phyloP scores from a whole-genome alignment of 2,888 invertebrate genomes.

The Sinohyriopsis cumingii region DNA sequence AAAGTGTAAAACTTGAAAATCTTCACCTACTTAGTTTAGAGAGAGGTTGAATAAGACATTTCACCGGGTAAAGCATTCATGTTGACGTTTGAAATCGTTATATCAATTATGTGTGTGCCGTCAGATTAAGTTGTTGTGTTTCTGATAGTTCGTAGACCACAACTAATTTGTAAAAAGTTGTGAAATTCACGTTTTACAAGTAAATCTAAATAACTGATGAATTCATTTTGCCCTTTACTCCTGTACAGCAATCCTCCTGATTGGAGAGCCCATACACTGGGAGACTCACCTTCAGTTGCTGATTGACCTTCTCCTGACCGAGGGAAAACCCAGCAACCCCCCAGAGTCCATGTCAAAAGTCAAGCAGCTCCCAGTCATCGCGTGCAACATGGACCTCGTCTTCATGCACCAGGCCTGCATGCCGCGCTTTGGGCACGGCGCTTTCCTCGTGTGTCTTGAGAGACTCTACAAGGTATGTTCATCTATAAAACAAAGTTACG shows the following conservation, averaged over 20 bases:
- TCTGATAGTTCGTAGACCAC: no score
- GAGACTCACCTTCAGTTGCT: constrained; percentile 68
- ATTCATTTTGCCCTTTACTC: not conserved
- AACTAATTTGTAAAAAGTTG: no score
- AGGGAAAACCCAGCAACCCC: constrained; percentile 62
- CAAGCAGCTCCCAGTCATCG: constrained; percentile 67
- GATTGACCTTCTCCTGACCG: constrained; percentile 67
- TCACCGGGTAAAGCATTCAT: no score
- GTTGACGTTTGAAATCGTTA: no score
- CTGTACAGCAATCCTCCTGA: constrained; percentile 60
- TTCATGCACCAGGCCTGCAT: constrained; percentile 70
- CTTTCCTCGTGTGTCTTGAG: constrained; percentile 68
- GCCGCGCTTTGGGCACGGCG: constrained; percentile 70
- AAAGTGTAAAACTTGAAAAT: no score
- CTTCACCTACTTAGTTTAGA: no score
- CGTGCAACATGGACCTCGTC: constrained; percentile 70
- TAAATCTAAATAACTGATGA: no score
- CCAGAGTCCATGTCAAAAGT: constrained; percentile 35
- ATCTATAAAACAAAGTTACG: no score
- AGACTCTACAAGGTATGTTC: constrained; percentile 62
- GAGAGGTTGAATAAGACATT: no score
- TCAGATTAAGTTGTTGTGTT: no score
- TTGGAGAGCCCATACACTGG: constrained; percentile 70
- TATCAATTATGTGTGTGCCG: no score
- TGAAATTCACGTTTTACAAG: no score